Conservation (phyloP, 2,888 invertebrate genomes). For the Frankliniella intonsa region DNA sequence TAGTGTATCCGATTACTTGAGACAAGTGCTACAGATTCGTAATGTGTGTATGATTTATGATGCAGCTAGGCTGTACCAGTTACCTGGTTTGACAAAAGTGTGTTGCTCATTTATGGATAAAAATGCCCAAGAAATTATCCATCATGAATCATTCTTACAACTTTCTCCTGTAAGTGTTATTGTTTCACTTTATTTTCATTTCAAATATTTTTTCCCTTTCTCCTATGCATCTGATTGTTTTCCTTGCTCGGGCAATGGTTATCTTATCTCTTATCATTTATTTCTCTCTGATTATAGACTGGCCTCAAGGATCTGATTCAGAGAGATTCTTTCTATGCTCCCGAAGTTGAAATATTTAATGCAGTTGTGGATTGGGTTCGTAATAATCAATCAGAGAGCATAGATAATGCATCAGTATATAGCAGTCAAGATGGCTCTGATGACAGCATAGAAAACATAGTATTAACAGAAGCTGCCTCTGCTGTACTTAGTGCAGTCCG, state of each 20-base stretch:
- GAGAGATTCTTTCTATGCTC: slow-evolving; percentile 93
- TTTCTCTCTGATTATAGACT: slow-evolving; percentile 48
- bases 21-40: slow-evolving; percentile 76
- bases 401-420: not conserved
- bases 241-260: slow-evolving; percentile 62
- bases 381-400: slow-evolving; percentile 58
- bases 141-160: slow-evolving; percentile 76
- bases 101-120: slow-evolving; percentile 88
- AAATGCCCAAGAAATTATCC: slow-evolving; percentile 78
- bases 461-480: slow-evolving; percentile 31
- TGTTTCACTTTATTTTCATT: not conserved
- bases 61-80: slow-evolving; percentile 70
- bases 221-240: not conserved
- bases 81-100: slow-evolving; percentile 60
- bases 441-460: slow-evolving; percentile 33
- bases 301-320: slow-evolving; percentile 80
- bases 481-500: slow-evolving; percentile 52
- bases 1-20: slow-evolving; percentile 88
- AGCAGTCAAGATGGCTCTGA: slow-evolving; percentile 34
- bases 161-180: slow-evolving; percentile 68
- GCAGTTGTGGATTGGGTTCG: slow-evolving; percentile 84
- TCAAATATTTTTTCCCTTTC: not conserved
- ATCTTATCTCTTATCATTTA: slow-evolving; percentile 54
- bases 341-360: slow-evolving; percentile 91
- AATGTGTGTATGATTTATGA: slow-evolving; percentile 96